Evolutionary conservation across 2,888 invertebrate genomes (phyloP).

Genomic region (Trachelus iudaicus): DNA sequence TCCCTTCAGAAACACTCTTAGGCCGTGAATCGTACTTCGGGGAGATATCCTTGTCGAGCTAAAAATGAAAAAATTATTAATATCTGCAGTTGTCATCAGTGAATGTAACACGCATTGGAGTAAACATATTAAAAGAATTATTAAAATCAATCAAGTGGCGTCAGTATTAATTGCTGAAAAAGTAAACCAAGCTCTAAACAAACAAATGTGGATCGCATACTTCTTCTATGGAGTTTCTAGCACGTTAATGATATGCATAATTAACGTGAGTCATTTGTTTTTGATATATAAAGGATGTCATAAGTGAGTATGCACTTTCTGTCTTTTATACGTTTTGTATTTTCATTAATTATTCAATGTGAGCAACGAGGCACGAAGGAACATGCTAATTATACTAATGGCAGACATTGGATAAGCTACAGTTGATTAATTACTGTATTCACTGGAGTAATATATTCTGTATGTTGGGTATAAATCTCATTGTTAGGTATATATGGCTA

Average conservation of each 20-base stretch:
- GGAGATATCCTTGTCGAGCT: conserved; percentile 55
- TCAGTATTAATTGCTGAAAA: neutral
- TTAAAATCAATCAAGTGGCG: neutral
- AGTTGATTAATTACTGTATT: neutral
- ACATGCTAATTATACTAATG: neutral
- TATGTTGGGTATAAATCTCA: neutral
- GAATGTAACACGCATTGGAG: neutral
- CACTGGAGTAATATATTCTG: neutral
- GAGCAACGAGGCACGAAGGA: neutral
- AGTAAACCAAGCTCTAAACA: neutral
- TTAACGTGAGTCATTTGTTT: neutral
- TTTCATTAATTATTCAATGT: neutral
- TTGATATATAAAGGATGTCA: neutral
- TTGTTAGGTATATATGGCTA: neutral
- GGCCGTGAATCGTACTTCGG: conserved; percentile 54
- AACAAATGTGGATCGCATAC: neutral
- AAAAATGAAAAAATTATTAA: conserved; percentile 25
- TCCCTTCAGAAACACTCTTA: conserved; percentile 60
- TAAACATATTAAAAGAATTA: neutral
- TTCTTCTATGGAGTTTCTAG: neutral
- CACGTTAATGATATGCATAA: neutral
- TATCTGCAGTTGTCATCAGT: neutral
- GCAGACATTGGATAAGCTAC: neutral
- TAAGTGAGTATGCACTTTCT: neutral
- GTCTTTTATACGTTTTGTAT: neutral